A percentile compares a stretch with the other conserved stretches of the same genome.
phyloP scores from a whole-genome alignment of 2,797 vertebrate genomes.

The Anguilla obscura region DNA sequence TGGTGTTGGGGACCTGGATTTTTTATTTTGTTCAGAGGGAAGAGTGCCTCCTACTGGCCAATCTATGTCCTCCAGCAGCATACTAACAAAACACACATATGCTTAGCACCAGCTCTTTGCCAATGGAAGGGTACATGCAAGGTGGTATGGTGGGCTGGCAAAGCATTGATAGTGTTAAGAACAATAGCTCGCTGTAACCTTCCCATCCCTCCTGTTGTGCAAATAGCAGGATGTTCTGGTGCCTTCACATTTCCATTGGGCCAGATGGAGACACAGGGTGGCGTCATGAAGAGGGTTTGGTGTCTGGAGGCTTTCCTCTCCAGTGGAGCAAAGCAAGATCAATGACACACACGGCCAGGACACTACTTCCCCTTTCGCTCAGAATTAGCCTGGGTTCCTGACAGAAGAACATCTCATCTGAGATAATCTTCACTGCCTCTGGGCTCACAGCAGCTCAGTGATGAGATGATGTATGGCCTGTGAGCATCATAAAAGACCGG shows the following conservation, averaged over 20 bases:
- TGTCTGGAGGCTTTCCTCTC: neutral
- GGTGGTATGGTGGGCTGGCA: neutral
- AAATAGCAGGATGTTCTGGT: neutral
- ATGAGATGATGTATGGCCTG: constrained; percentile 4
- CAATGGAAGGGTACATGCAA: neutral
- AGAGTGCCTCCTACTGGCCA: neutral
- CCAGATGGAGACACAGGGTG: neutral
- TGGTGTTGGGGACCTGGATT: neutral
- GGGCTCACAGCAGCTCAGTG: neutral
- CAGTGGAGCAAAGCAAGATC: neutral
- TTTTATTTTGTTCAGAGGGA: neutral
- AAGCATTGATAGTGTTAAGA: neutral
- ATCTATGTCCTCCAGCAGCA: neutral
- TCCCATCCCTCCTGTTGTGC: too few species aligned
- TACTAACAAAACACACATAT: neutral
- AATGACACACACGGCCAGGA: neutral
- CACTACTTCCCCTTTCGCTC: neutral
- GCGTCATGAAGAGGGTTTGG: neutral
- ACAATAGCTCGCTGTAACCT: neutral
- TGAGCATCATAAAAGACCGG: neutral
- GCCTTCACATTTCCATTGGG: constrained; percentile 1
- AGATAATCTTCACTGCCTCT: neutral
- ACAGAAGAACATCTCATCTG: neutral
- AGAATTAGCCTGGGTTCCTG: neutral
- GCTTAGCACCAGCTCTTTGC: neutral